Percentiles rank a stretch among this genome's conserved stretches.
These are phyloP conservation scores for Synchiropus splendidus DNA, from an alignment of 2,113 vertebrate genomes.

Conservation along the genomic window DNA sequence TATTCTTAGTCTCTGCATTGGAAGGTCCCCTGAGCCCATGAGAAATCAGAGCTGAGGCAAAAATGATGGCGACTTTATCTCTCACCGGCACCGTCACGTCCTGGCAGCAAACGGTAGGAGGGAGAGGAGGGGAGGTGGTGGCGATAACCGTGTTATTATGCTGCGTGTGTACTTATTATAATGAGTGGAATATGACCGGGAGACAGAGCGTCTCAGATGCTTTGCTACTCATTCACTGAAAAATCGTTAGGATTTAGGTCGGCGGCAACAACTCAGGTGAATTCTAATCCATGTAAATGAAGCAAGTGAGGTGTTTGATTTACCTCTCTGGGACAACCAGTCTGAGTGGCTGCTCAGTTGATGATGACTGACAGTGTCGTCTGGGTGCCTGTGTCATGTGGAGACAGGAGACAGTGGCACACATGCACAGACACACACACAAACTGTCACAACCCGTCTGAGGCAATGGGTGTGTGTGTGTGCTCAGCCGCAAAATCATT, in stretches of 20 bases:
- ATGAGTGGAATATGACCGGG: background rate
- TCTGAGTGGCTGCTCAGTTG: no score
- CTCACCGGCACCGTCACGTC: conserved; percentile 49
- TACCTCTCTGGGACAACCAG: no score
- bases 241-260: no score
- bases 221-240: background rate
- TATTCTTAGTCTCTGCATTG: conserved; percentile 10
- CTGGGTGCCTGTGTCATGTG: no score
- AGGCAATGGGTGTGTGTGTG: no score
- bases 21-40: conserved; percentile 1
- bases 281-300: background rate
- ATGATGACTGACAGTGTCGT: no score
- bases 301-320: no score
- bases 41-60: conserved; percentile 27
- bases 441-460: no score
- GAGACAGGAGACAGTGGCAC: no score
- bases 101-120: conserved; percentile 67
- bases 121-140: conserved; percentile 1
- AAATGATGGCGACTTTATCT: conserved; percentile 67
- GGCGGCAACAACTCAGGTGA: no score
- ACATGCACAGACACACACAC: no score
- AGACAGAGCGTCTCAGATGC: background rate
- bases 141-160: background rate
- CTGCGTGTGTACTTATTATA: background rate
- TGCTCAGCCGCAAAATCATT: no score